These are phyloP conservation scores for Trichoplusia ni DNA, from an alignment of 1,140 invertebrate species.

Conservation along the genomic window DNA sequence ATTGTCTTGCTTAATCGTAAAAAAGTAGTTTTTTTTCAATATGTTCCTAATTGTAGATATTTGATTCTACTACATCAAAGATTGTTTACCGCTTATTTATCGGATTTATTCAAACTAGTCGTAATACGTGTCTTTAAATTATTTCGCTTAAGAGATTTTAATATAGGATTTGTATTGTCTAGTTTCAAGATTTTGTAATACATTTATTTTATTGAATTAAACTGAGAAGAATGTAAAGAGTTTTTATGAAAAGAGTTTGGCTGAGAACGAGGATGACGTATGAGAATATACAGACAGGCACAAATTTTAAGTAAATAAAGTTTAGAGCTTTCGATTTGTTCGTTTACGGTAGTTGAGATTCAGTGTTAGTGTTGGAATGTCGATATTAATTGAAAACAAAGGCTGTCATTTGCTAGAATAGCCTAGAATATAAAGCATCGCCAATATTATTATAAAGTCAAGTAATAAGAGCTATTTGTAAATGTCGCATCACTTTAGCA, in stretches of 20 bases:
- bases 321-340: slow-evolving; percentile 13
- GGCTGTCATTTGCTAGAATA: slow-evolving; percentile 50
- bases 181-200: background rate
- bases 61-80: background rate
- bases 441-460: slow-evolving; percentile 18
- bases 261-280: background rate
- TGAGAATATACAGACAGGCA: slow-evolving; percentile 9
- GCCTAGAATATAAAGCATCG: slow-evolving; percentile 33
- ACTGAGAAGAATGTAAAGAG: background rate
- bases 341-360: slow-evolving; percentile 25
- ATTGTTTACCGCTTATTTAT: slow-evolving; percentile 17
- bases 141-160: slow-evolving; percentile 19
- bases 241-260: background rate
- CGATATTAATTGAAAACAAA: slow-evolving; percentile 44
- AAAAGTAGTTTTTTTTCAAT: background rate
- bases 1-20: background rate
- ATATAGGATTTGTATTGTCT: slow-evolving; percentile 20
- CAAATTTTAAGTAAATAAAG: slow-evolving; percentile 9
- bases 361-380: slow-evolving; percentile 37
- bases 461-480: slow-evolving; percentile 36
- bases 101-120: slow-evolving; percentile 35
- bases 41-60: slow-evolving; percentile 31
- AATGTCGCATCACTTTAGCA: slow-evolving; percentile 9
- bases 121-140: slow-evolving; percentile 30
- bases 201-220: slow-evolving; percentile 16